Evolutionary conservation across 2,797 vertebrate genomes (phyloP), one percentile per base, ranked within the genome.

Genomic region (Halcyon smyrnensis): DNA sequence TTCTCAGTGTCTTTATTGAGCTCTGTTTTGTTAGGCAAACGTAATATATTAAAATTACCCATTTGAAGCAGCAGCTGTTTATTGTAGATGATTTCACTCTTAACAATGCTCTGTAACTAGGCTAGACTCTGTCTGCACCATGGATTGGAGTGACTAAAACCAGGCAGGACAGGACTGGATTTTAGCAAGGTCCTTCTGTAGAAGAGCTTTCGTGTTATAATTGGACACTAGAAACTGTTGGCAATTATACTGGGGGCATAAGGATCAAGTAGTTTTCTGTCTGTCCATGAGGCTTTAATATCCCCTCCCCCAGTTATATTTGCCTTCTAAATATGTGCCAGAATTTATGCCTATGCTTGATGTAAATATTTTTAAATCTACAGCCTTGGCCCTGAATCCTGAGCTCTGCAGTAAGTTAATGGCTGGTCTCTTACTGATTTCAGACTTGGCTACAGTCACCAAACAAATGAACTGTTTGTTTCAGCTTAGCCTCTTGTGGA

Each of bases 381-480:
- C 53, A 68, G 6, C 21, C 21, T 74, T 88, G 83, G 76, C 84
- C 62, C 36, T 30, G 67, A 86, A 45, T 84, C 65, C 63, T 69
- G 63, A 87, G 68, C 67, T 95, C 59, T 89, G 84, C 83, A 68
- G 41, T 70, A 78, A 48, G 53, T 81, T 87, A 90, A 79, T 83
- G 59, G 54, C 90, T 87, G 3, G 62, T 90, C 48, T 91, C 34
- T 74, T 89, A 32, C 65, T 93, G 45, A 14, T 77, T 95, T 93
- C 36, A 90, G 7, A 78, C 77, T 93, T 96, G 93, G 91, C 93
- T 74, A 45, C 59, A 69, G 74, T 90, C 69, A 54, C 83, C 79
- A 88, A 95, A 93, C 74, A 96, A 96, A 89, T 94, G 84, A 90
- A 48, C 73, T 96, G 91, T 96, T 96, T 94, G 78, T 95, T 95